These are phyloP conservation scores for Rhagoletis pomonella DNA, from an alignment of 1,140 invertebrate species.

Conservation along the genomic window DNA sequence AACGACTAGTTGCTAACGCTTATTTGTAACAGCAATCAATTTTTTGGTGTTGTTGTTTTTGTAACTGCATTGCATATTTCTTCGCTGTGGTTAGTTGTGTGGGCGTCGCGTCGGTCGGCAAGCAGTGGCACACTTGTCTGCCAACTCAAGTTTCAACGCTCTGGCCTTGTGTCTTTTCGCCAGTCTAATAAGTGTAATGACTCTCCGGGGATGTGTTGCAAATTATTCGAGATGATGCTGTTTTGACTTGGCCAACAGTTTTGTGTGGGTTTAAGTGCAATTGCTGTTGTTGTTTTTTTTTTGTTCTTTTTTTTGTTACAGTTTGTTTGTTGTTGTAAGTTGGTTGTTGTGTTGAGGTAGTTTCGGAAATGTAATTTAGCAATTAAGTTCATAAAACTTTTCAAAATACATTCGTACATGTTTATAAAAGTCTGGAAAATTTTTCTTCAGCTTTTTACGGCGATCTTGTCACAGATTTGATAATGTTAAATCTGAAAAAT, in stretches of 20 bases:
- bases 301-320: neutral
- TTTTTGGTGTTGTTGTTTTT: neutral
- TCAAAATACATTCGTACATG: too few relatives aligned
- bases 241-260: neutral
- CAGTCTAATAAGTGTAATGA: slow-evolving; percentile 26
- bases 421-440: too few relatives aligned
- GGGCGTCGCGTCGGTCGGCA: neutral
- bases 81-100: neutral
- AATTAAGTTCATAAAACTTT: slow-evolving; percentile 7
- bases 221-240: slow-evolving; percentile 36
- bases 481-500: too few relatives aligned
- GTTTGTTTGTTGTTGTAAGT: neutral
- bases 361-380: neutral
- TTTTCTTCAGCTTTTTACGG: too few relatives aligned
- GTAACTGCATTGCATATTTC: neutral
- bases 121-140: neutral
- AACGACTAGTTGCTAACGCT: neutral
- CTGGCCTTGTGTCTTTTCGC: neutral
- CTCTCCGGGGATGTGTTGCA: slow-evolving; percentile 36
- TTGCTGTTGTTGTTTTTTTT: neutral
- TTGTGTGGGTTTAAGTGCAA: neutral
- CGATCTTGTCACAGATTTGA: too few relatives aligned
- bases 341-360: neutral
- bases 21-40: neutral
- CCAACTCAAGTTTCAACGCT: slow-evolving; percentile 14